Base-by-base conservation (phyloP, 2,113 vertebrate genomes). In the Antigone vipio region DNA sequence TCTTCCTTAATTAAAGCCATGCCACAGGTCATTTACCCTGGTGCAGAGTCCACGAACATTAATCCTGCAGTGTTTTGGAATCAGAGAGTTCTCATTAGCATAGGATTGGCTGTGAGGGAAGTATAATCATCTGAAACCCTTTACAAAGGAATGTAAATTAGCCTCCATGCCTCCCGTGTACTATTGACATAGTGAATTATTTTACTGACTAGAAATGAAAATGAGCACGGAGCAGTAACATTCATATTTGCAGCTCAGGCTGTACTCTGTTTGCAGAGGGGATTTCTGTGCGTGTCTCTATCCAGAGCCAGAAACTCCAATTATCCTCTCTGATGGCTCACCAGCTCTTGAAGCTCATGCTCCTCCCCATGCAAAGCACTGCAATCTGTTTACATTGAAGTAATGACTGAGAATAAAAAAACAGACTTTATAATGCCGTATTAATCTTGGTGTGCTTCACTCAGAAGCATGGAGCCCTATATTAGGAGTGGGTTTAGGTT, bases 1-100 rank as follows among this genome's bases (percentile, higher is more conserved):
- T 89, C 95, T 97, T 96, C 94, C 95, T 85, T 96, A 97, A 97
- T 95, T 97, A 95, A 78, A 97, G 94, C 93, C 85, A 93, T 76
- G 79, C 94, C 78, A 96, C 74, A 93, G 85, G 96, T 97, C 93
- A 97, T 95, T 98, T 96, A 95, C 75, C 82, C 92, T 53, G 64
- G 53, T 88, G 55, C 62, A 53, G 64, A 85, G 85, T 96, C 80
- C 92, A 88, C 7, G 50, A 95, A 88, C 96, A 84, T 95, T 91
- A 96, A 95, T 88, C 91, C 85, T 49, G 71, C 90, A 92, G 71
- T 68, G 71, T 92, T 94, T 95, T 93, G 88, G 95, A 95, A 92
- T 91, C 91, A 71, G 42, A 94, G 89, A 91, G 26, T 85, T 95
- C 90, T 97, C 72, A 96, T 91, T 97, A 95, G 94, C 87, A 94